Conservation (phyloP, 2,113 vertebrate species). For the Collichthys lucidus region DNA sequence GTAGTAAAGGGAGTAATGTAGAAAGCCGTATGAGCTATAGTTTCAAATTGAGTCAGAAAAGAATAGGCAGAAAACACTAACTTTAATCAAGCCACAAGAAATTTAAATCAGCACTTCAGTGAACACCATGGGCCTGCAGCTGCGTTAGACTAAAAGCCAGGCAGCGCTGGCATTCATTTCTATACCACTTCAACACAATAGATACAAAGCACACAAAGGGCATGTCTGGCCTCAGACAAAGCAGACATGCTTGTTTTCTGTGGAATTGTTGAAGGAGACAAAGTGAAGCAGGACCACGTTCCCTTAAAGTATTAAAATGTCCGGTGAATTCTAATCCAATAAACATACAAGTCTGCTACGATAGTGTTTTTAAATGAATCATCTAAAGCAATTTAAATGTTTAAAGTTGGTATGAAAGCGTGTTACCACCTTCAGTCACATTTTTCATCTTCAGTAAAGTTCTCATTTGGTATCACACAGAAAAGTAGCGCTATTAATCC, state of each 20-base stretch:
- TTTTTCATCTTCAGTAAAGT: background rate
- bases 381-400: background rate
- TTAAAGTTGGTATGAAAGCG: background rate
- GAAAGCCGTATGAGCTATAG: background rate
- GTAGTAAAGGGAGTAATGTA: background rate
- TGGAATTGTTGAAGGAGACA: constrained; percentile 2
- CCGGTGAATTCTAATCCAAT: background rate
- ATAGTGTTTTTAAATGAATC: background rate
- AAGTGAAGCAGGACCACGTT: constrained; percentile 10
- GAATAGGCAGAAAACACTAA: background rate
- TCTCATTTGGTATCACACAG: background rate
- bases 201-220: constrained; percentile 31
- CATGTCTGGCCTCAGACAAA: constrained; percentile 38
- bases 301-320: constrained; percentile 3
- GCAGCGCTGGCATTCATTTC: constrained; percentile 7
- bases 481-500: background rate
- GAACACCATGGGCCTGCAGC: background rate
- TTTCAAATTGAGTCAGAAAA: background rate
- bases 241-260: constrained; percentile 30
- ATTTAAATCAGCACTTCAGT: constrained; percentile 13
- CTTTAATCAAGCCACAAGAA: constrained; percentile 5
- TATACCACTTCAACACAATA: constrained; percentile 21
- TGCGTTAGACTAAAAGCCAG: constrained; percentile 19
- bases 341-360: background rate
- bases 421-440: background rate